A percentile compares a stretch with the other conserved stretches of the same genome.
phyloP scores from a whole-genome alignment of 2,888 invertebrate species.

The Tineola bisselliella region DNA sequence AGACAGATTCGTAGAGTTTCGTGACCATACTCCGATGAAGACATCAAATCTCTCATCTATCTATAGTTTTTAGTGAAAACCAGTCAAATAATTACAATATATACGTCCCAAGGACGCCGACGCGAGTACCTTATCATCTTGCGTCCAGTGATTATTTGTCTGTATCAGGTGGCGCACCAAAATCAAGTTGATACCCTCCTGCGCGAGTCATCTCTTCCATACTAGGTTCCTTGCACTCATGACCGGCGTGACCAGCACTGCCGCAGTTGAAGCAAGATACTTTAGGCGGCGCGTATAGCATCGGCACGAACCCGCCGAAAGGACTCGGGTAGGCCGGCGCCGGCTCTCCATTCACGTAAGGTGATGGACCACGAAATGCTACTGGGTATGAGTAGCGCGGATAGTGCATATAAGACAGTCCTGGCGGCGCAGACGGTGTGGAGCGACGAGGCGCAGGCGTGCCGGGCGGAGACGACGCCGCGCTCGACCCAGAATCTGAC shows the following conservation, averaged over 20 bases:
- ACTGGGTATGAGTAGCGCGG: slow-evolving; percentile 35
- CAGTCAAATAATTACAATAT: neutral
- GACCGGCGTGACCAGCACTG: slow-evolving; percentile 81
- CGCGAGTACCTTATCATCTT: neutral
- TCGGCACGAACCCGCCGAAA: slow-evolving; percentile 58
- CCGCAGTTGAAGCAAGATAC: slow-evolving; percentile 94
- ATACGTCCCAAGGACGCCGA: neutral
- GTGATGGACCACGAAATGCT: slow-evolving; percentile 31
- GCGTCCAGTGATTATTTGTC: slow-evolving; percentile 26
- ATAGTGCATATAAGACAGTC: slow-evolving; percentile 33
- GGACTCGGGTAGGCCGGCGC: slow-evolving; percentile 53
- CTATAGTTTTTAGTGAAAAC: neutral
- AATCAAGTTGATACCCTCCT: slow-evolving; percentile 75
- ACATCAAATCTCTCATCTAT: slow-evolving; percentile 5
- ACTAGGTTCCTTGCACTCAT: slow-evolving; percentile 89
- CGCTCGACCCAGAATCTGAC: slow-evolving; percentile 55
- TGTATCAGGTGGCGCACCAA: slow-evolving; percentile 57
- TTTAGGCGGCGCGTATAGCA: slow-evolving; percentile 69
- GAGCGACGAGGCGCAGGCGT: slow-evolving; percentile 37
- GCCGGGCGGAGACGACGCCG: slow-evolving; percentile 51
- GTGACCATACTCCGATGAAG: neutral
- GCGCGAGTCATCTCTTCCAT: slow-evolving; percentile 91
- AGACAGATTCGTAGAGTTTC: slow-evolving; percentile 20
- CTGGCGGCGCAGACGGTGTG: slow-evolving; percentile 22
- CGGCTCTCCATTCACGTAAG: slow-evolving; percentile 58